Base-by-base conservation (phyloP, 2,888 invertebrate species). In the Mantis religiosa region DNA sequence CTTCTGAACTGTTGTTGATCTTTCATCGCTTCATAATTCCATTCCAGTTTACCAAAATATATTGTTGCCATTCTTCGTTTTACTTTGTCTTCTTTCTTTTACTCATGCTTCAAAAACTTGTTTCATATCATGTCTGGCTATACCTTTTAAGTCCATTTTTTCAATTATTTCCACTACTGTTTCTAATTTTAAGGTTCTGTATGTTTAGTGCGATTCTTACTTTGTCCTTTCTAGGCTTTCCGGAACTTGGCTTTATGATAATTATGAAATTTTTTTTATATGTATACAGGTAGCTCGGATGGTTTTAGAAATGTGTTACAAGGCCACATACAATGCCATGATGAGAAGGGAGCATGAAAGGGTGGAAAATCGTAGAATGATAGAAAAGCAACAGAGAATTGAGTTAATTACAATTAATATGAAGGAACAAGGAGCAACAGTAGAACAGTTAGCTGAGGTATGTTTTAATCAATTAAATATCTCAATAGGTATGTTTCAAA, bases 371-470 rank as follows among this genome's bases (percentile, higher is more conserved):
- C 96, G 96, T 92, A 95, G 98, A 25, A 95, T 98, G 90, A 95
- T 98, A 90, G 97, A 97, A 92, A 98, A 98, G 93, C 97, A 97
- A 91, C 96, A 97, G 91, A 95, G 97, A 92, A 96, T 98, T 91
- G 97, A 98, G 92, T 96, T 96, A 90, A 96, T 98, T 87, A 95
- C 96, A 89, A 96, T 96, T 92, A 96, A 96, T 89, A 96, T 98
- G 95, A 95, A 96, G 89, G 95, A 96, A 91, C 95, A 97, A 90
- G 96, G 96, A 0, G 97, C 97, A 91, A 95, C 97, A 0, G 96
- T 96, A 89, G 96, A 96, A 91, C 97, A 97, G 93, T 95, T 98
- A 89, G 95, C 95, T 89, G 98, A 98, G 93, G 97, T 97, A 92
- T 93, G 93, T 82, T 83, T 83, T 83, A 14, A 8, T 82, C 12